Conservation (phyloP, 1,140 invertebrate species). For the Calephelis virginiensis region DNA sequence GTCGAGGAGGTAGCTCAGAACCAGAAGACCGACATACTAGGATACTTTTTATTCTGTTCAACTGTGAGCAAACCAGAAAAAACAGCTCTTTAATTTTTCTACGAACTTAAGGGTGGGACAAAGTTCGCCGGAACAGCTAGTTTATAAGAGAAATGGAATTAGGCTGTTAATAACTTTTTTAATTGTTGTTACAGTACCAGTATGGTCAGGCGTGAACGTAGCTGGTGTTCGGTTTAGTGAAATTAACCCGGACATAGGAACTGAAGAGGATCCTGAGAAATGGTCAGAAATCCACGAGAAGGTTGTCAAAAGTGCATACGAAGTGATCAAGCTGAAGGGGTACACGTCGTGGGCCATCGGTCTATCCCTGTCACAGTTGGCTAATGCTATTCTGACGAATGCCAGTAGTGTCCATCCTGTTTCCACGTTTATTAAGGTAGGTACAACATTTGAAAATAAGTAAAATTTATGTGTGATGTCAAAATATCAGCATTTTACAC, state of each 20-base stretch:
- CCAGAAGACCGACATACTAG: too few relatives aligned
- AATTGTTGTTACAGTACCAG: conserved; percentile 83
- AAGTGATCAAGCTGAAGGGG: conserved; percentile 93
- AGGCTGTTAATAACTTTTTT: not conserved
- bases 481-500: too few relatives aligned
- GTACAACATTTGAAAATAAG: too few relatives aligned
- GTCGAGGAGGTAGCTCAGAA: too few relatives aligned
- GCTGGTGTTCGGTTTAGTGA: conserved; percentile 91
- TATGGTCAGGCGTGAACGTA: conserved; percentile 96
- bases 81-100: too few relatives aligned
- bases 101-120: too few relatives aligned
- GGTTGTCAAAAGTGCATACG: conserved; percentile 91
- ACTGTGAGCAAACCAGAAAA: too few relatives aligned
- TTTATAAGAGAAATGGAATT: too few relatives aligned
- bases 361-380: conserved; percentile 87
- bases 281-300: conserved; percentile 83
- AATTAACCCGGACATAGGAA: conserved; percentile 86
- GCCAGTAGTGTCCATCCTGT: conserved; percentile 88
- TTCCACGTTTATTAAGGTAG: conserved; percentile 88
- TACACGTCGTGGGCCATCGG: conserved; percentile 96
- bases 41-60: too few relatives aligned
- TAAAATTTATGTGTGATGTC: too few relatives aligned
- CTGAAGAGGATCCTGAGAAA: conserved; percentile 85
- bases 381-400: conserved; percentile 87
- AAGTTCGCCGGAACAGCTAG: too few relatives aligned